phyloP scores from a whole-genome alignment of 2,797 vertebrate species.

The Diglossa cyanea region DNA sequence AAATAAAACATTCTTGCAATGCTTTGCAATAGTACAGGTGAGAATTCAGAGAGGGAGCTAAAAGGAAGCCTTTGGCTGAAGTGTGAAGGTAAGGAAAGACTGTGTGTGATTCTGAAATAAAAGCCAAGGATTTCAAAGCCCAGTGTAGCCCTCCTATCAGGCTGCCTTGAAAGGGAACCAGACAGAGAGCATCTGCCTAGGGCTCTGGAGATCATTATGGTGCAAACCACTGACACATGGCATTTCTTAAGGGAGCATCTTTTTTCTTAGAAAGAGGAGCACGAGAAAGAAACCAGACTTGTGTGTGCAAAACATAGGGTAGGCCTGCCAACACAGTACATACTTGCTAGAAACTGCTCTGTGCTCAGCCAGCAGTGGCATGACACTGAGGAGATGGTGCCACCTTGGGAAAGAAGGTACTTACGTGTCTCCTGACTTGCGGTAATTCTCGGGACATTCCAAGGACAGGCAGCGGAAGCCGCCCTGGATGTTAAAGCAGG shows the following conservation, averaged over 20 bases:
- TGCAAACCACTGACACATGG: not conserved
- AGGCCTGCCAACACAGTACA: not conserved
- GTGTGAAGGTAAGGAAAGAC: not conserved
- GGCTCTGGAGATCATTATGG: not conserved
- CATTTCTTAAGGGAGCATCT: not conserved
- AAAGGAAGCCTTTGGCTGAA: not conserved
- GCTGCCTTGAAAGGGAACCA: not conserved
- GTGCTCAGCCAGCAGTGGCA: not conserved
- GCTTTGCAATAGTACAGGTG: not conserved
- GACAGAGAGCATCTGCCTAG: not conserved
- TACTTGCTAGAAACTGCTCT: not conserved
- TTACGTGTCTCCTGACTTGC: conserved; percentile 89
- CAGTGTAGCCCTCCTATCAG: not conserved
- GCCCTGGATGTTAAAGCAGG: conserved; percentile 96
- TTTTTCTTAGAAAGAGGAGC: not conserved
- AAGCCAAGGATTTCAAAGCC: not conserved
- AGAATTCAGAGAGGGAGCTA: not conserved
- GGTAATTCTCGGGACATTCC: conserved; percentile 90
- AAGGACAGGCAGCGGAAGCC: conserved; percentile 88
- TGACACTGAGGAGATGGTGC: not conserved
- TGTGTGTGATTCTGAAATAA: not conserved
- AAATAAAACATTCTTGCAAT: not conserved
- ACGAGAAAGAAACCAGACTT: not conserved
- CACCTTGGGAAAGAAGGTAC: conserved; percentile 60
- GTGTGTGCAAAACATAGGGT: not conserved